These are phyloP conservation scores for Alethe diademata DNA, from an alignment of 2,113 vertebrate species.

Conservation along the genomic window DNA sequence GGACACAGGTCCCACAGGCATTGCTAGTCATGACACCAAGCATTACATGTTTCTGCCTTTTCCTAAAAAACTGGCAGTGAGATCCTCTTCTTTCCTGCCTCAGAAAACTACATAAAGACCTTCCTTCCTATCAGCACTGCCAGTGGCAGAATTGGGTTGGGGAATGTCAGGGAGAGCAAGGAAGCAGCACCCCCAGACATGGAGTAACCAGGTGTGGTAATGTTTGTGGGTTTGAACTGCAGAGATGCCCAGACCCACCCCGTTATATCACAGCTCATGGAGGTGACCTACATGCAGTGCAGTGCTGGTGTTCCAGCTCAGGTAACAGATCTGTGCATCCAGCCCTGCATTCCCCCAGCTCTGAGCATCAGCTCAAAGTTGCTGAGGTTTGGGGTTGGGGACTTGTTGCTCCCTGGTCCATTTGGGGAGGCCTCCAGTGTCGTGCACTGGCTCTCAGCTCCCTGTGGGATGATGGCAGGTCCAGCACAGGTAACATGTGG, in stretches of 20 bases:
- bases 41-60: neutral
- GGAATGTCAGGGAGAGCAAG: fast-evolving
- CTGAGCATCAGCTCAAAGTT: neutral
- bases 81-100: neutral
- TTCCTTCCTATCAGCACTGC: neutral
- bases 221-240: neutral
- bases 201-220: neutral
- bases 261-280: neutral
- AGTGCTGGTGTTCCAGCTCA: neutral
- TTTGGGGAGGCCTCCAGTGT: neutral
- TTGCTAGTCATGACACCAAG: neutral
- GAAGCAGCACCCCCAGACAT: neutral
- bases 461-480: neutral
- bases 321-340: neutral
- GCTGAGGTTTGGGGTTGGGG: neutral
- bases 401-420: neutral
- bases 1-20: neutral
- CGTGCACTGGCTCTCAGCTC: neutral
- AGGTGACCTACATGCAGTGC: neutral
- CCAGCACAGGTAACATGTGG: neutral
- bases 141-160: neutral
- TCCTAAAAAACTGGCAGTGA: neutral
- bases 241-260: slow-evolving; percentile 8
- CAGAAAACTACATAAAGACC: neutral
- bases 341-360: neutral